Percentiles rank a stretch among this genome's conserved stretches.
These are phyloP conservation scores for Iphiclides podalirius DNA, from an alignment of 2,888 invertebrate species.

Conservation along the genomic window DNA sequence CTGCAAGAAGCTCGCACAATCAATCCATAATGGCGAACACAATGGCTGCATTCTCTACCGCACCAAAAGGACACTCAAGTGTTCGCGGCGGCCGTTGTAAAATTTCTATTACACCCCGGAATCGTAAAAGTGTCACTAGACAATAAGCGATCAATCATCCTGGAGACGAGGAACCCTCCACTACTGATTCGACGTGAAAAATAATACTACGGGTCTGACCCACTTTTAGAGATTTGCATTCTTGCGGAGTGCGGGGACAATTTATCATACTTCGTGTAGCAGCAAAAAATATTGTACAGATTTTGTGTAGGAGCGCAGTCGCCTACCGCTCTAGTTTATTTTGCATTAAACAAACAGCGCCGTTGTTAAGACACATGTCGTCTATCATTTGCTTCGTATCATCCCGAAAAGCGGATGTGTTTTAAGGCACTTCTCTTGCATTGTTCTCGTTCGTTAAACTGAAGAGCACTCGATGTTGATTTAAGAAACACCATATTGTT, in stretches of 20 bases:
- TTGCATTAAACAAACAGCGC: slow-evolving; percentile 32
- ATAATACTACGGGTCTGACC: slow-evolving; percentile 68
- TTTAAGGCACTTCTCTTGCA: neutral
- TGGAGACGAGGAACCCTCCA: slow-evolving; percentile 51
- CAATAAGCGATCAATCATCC: slow-evolving; percentile 65
- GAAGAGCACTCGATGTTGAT: neutral
- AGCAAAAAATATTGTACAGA: slow-evolving; percentile 46
- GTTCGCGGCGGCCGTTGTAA: slow-evolving; percentile 20
- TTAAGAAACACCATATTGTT: no score
- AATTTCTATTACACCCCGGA: slow-evolving; percentile 31
- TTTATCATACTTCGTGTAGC: slow-evolving; percentile 69
- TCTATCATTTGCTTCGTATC: slow-evolving; percentile 38
- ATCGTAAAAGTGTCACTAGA: slow-evolving; percentile 38
- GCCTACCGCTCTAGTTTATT: slow-evolving; percentile 27
- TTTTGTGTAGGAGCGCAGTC: slow-evolving; percentile 26
- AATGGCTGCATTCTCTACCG: slow-evolving; percentile 43
- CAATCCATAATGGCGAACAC: slow-evolving; percentile 37
- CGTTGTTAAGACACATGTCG: slow-evolving; percentile 33
- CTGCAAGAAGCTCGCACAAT: slow-evolving; percentile 55
- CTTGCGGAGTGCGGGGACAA: slow-evolving; percentile 54
- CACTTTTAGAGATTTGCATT: slow-evolving; percentile 75
- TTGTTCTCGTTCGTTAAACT: neutral
- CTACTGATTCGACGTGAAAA: slow-evolving; percentile 64
- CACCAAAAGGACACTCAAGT: slow-evolving; percentile 54
- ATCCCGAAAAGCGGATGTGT: slow-evolving; percentile 24